phyloP scores from a whole-genome alignment of 2,797 vertebrate genomes.

The Anisognathus igniventris region DNA sequence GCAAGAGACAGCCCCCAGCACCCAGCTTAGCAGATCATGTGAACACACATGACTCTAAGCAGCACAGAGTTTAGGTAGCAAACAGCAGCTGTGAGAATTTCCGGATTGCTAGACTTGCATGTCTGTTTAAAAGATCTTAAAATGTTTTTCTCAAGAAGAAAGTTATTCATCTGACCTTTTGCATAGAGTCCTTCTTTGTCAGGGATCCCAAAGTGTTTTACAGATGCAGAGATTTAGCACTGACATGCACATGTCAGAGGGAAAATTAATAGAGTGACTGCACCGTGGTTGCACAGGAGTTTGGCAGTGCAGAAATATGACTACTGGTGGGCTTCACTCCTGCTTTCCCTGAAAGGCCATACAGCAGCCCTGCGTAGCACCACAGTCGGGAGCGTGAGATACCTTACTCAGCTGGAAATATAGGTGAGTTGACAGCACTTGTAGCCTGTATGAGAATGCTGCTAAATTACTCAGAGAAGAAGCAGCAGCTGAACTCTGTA shows the following conservation, averaged over 20 bases:
- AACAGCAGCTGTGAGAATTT: constrained; percentile 15
- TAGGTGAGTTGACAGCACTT: constrained; percentile 16
- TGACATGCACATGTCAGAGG: not conserved
- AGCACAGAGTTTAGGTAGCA: not conserved
- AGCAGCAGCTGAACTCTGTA: not conserved
- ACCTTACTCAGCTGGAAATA: constrained; percentile 14
- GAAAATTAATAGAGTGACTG: not conserved
- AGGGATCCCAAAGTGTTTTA: not conserved
- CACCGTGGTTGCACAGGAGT: not conserved
- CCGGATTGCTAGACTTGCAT: not conserved
- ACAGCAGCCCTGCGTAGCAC: not conserved
- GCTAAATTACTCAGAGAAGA: not conserved
- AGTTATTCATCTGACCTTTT: not conserved
- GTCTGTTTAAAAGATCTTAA: not conserved
- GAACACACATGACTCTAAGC: constrained; percentile 46
- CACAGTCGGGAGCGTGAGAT: not conserved
- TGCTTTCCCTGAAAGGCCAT: not conserved
- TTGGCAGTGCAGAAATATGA: not conserved
- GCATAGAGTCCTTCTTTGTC: not conserved
- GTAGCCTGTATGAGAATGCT: not conserved
- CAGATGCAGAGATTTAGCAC: not conserved
- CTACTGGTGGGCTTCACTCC: not conserved
- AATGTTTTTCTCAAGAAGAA: not conserved
- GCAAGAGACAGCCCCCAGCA: not conserved
- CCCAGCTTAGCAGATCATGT: constrained; percentile 48